A percentile compares a stretch with the other conserved stretches of the same genome.
These are phyloP conservation scores for Herpailurus yagouaroundi DNA, from an alignment of 2,113 vertebrate genomes.

Conservation along the genomic window DNA sequence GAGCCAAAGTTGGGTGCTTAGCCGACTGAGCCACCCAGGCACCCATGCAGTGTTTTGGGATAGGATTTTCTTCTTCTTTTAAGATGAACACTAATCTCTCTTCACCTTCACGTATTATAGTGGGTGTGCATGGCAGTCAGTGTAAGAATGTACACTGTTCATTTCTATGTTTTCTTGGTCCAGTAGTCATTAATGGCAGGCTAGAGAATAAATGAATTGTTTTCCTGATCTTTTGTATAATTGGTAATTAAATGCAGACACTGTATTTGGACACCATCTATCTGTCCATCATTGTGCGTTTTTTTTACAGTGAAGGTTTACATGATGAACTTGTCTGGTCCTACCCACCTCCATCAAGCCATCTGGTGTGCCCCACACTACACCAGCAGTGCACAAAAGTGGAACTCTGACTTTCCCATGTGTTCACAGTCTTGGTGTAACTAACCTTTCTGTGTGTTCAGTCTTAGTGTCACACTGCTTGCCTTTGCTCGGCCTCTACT, in stretches of 20 bases:
- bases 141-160: neutral
- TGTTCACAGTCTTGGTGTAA: neutral
- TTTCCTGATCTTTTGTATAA: neutral
- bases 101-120: neutral
- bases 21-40: no score
- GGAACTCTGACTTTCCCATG: neutral
- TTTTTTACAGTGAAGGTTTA: neutral
- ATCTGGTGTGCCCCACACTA: neutral
- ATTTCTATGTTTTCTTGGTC: neutral
- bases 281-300: neutral
- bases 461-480: neutral
- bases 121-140: neutral
- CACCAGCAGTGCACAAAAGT: neutral
- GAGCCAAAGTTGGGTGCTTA: no score
- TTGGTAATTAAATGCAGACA: neutral
- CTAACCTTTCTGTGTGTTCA: neutral
- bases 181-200: neutral
- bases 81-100: neutral
- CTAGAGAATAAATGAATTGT: neutral
- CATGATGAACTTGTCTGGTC: neutral
- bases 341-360: no score
- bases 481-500: neutral
- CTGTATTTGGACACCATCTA: neutral
- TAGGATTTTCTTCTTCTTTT: neutral
- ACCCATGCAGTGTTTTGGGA: neutral